Base-by-base conservation (phyloP, 2,888 invertebrate species). In the Abrostola triplasia region DNA sequence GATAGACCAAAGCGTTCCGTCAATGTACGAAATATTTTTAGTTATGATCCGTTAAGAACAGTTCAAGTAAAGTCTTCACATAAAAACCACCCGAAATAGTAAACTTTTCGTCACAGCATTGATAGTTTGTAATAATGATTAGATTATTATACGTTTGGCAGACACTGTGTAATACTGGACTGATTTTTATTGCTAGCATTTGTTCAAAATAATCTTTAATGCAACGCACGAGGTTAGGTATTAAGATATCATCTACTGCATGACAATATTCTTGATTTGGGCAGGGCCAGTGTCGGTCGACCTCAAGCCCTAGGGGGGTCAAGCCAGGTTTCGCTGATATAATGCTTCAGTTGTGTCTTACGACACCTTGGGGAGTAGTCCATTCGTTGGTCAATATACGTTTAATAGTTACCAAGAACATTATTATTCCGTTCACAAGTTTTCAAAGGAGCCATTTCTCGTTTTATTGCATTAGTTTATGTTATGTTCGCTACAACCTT, bases 301-400 rank as follows among this genome's bases (percentile, higher is more conserved):
- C 49, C 24, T 36, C 24, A 54, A 41, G 40, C 50, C 57, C 57
- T 37, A 24, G 58, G 50, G 71, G n/a, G 10, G n/a, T 36, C 7
- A 24, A 24, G 24, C 24, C 37, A 38, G 54, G 70, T 67, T 64
- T 71, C 35, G 65, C 58, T 64, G 50, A 71, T 64, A 64, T 64
- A 64, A 65, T 64, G 65, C 58, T 37, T 64, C 11, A 8, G 47
- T 37, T 50, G 37, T 48, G 57, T 64, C 40, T 50, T 54, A 71
- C 58, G 58, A 65, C 66, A 2, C 66, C 36, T 11, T 6, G 8
- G 54, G 37, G 71, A 47, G 13, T 5, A 41, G 11, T 37, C 12
- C 41, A 42, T 11, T 54, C 37, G 37, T 58, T 47, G 44, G 12
- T 58, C n/a, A 36, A 7, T 49, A 36, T 49, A 36, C 11, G n/a